Base-by-base conservation (phyloP, 2,888 invertebrate species). In the Blomia tropicalis region DNA sequence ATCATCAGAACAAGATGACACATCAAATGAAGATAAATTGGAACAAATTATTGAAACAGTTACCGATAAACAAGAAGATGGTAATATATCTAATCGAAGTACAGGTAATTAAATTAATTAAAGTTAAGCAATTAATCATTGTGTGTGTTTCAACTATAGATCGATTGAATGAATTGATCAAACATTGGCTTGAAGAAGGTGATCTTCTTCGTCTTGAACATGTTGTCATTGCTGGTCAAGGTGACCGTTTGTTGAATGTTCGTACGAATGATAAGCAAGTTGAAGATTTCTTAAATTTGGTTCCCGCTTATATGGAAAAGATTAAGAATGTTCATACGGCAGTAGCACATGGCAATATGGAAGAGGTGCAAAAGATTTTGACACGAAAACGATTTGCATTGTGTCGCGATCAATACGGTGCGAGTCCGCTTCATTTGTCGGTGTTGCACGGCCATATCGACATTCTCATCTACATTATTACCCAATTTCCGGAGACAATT, bases 361-460 rank as follows among this genome's bases (percentile, higher is more conserved):
- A 68, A 22, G 70, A 72, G 62, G 68, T 71, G 58, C 67, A 82
- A 0, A 80, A 83, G 60, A 78, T 87, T 59, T 77, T 87, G 31
- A 68, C 68, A 1, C 59, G 69, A 11, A 69, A 69, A 31, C 29
- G 68, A 29, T 69, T 69, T 23, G 69, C 69, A 22, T 81, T 82
- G 32, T 83, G 85, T 70, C 83, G 84, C 72, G 90, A 91, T 71
- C 71, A 74, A 19, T 83, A 87, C 71, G 88, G 88, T 27, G 79
- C 90, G 69, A 87, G 84, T 65, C 82, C 85, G n/a, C 77, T 89
- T 70, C 90, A 90, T 72, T 88, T 90, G 83, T 88, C 89, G 59
- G 85, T 85, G 27, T 88, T 89, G 22, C 75, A 89, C 65, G 87
- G 87, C 0, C 82, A 84, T 69, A 77, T 79, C 58, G 82, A 83